Conservation (phyloP, 2,113 vertebrate species). For the Proterorhinus semilunaris region DNA sequence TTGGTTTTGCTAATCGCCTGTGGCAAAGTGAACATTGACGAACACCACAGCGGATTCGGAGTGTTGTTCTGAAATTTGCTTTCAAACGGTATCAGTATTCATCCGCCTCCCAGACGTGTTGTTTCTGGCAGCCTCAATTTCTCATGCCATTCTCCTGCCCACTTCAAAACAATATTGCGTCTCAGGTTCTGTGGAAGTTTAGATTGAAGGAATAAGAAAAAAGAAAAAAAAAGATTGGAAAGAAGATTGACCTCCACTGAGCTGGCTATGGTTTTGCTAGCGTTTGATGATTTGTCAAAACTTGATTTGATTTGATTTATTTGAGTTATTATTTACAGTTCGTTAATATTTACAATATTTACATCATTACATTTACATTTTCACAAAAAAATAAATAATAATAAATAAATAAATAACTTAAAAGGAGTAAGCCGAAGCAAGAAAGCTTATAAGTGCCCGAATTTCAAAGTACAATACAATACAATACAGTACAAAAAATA, state of each 20-base stretch:
- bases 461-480: too few relatives aligned
- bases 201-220: neutral
- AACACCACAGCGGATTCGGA: neutral
- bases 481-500: too few relatives aligned
- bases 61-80: neutral
- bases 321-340: too few relatives aligned
- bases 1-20: conserved; percentile 2
- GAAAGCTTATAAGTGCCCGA: too few relatives aligned
- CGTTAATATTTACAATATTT: too few relatives aligned
- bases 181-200: neutral
- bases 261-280: neutral
- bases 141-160: neutral
- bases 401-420: too few relatives aligned
- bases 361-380: too few relatives aligned
- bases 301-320: too few relatives aligned
- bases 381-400: too few relatives aligned
- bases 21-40: neutral
- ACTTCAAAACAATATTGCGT: conserved; percentile 8
- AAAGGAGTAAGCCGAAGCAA: too few relatives aligned
- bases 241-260: neutral
- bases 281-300: neutral
- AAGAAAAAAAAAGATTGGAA: neutral
- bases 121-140: neutral
- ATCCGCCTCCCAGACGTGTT: neutral
- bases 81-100: neutral